Base-by-base conservation (phyloP, 2,888 invertebrate species). In the Aricia artaxerxes region DNA sequence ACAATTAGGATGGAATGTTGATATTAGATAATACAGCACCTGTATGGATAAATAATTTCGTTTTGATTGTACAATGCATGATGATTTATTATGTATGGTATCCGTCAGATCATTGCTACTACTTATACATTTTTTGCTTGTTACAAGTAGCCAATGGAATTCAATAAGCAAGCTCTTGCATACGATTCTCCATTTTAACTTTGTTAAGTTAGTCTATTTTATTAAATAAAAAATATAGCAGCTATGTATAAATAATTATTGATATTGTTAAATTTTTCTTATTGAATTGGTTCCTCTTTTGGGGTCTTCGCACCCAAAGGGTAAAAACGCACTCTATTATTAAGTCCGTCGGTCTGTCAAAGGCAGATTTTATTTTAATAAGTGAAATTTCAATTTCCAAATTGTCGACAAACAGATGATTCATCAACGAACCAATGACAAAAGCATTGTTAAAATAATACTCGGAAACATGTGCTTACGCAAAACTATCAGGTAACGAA, bases 1-100 rank as follows among this genome's bases (percentile, higher is more conserved):
- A 91, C 88, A 90, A 91, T 92, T 91, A 90, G 84, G 78, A 78
- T 84, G 83, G 87, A 87, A 89, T 87, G 85, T 82, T 87, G 87
- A 90, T 86, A 84, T 84, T 83, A 75, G 64, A 44, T 83, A 81
- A 82, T 82, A 83, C 82, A 84, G 77, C 82, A 81, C 79, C 79
- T 81, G 80, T 83, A 78, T 16, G 49, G 79, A 78, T 78, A 78
- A 78, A 78, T 73, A 78, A 73, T 78, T 60, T 73, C 60, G 73
- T 73, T 78, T 13, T 38, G 60, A 49, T 75, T 75, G n/a, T 75
- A 49, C 49, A 11, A 75, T 75, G 75, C n/a, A 31, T 9, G 11
- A 35, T 69, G 69, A 69, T 69, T 69, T 75, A 73, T 73, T 75
- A 78, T 81, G 80, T 82, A 69, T 53, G 35, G 11, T 44, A 76